phyloP scores from a whole-genome alignment of 1,140 invertebrate genomes.

The Drosophila carrolli region DNA sequence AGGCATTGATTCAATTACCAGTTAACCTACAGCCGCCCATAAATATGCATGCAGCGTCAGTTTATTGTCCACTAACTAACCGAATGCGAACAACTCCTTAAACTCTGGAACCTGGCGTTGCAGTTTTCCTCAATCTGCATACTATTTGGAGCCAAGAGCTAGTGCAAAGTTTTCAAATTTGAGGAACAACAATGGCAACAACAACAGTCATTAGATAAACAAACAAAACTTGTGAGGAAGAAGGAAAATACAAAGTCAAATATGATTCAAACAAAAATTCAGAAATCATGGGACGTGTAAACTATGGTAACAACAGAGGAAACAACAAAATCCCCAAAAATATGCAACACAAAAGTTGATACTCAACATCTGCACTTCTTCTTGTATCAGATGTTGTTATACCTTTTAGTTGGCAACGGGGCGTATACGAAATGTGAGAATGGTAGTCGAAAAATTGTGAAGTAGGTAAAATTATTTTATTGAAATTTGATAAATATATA shows the following conservation, averaged over 20 bases:
- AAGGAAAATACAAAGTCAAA: conserved; percentile 18
- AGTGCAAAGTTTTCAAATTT: conserved; percentile 22
- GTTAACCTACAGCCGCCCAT: conserved; percentile 17
- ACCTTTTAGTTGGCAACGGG: neutral
- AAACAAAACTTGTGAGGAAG: conserved; percentile 1
- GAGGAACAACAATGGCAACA: conserved; percentile 20
- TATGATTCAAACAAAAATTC: conserved; percentile 39
- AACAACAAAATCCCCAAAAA: conserved; percentile 27
- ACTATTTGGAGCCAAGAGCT: conserved; percentile 9
- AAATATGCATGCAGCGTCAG: conserved; percentile 20
- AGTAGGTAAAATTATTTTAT: too few species aligned
- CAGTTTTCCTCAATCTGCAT: conserved; percentile 37
- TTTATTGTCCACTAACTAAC: conserved; percentile 29
- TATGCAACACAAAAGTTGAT: conserved; percentile 14
- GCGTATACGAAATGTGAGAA: conserved; percentile 3
- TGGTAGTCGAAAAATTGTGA: too few species aligned
- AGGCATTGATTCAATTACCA: conserved; percentile 50
- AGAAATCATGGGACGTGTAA: conserved; percentile 29
- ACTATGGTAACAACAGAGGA: conserved; percentile 6
- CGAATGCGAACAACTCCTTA: conserved; percentile 19
- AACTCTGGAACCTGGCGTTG: conserved; percentile 1
- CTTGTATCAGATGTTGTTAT: conserved; percentile 30
- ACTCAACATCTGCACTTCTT: neutral
- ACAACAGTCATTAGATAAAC: conserved; percentile 30
- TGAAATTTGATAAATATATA: too few species aligned